Evolutionary conservation across 2,888 invertebrate genomes (phyloP).

Genomic region (Corythucha ciliata): DNA sequence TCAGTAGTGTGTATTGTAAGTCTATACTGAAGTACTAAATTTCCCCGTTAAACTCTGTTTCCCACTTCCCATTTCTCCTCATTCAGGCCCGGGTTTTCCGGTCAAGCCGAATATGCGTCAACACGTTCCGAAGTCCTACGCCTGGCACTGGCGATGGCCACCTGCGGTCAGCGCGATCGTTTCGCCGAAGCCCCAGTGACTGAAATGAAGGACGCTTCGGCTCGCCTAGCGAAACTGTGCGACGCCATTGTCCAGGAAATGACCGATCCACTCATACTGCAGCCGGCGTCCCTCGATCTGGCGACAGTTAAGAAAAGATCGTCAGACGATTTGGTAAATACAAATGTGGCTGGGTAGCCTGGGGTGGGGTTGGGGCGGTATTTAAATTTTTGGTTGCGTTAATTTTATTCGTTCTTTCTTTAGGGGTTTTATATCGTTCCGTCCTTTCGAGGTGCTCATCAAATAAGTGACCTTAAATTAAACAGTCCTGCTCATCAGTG

Average conservation of each 20-base stretch:
- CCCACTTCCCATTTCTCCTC: too few species aligned
- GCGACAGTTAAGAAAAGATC: slow-evolving; percentile 75
- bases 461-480: slow-evolving; percentile 81
- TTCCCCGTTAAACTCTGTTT: too few species aligned
- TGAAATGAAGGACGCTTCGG: slow-evolving; percentile 62
- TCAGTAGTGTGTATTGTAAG: too few species aligned
- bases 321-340: slow-evolving; percentile 63
- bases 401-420: slow-evolving; percentile 33
- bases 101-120: slow-evolving; percentile 58
- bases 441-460: slow-evolving; percentile 63
- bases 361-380: background rate
- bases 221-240: slow-evolving; percentile 63
- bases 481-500: slow-evolving; percentile 87
- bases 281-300: slow-evolving; percentile 81
- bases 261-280: slow-evolving; percentile 79
- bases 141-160: slow-evolving; percentile 76
- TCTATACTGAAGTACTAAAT: too few species aligned
- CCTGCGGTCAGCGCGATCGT: slow-evolving; percentile 80
- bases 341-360: too few species aligned
- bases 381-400: background rate
- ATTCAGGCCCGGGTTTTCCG: slow-evolving; percentile 51
- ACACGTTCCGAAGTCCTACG: slow-evolving; percentile 63
- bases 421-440: slow-evolving; percentile 83
- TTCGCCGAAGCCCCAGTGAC: slow-evolving; percentile 80
- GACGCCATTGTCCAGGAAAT: slow-evolving; percentile 81